These are phyloP conservation scores for Cremastobaeus sp. DNA, from an alignment of 2,888 invertebrate genomes.

Conservation along the genomic window DNA sequence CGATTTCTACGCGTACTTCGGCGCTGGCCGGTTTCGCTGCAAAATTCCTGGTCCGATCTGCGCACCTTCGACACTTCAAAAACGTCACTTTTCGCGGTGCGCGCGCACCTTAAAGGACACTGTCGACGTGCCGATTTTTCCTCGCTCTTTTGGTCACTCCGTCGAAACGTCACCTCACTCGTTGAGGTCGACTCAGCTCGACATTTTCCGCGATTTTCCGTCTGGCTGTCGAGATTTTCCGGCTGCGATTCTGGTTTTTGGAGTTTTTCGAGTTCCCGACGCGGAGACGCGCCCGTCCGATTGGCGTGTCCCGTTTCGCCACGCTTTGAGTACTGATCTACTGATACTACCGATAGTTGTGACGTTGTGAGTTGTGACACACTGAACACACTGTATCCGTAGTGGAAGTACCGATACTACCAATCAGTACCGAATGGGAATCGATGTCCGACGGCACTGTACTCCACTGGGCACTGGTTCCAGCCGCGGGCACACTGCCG, in stretches of 20 bases:
- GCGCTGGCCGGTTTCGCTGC: slow-evolving; percentile 24
- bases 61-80: slow-evolving; percentile 1
- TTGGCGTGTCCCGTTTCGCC: slow-evolving; percentile 48
- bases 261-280: neutral
- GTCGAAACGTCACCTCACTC: too few species aligned
- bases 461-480: too few species aligned
- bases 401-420: too few species aligned
- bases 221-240: neutral
- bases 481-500: too few species aligned
- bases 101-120: slow-evolving; percentile 28
- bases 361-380: slow-evolving; percentile 8
- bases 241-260: neutral
- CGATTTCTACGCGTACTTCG: neutral
- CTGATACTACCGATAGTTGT: neutral
- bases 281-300: slow-evolving; percentile 23
- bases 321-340: slow-evolving; percentile 43
- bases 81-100: slow-evolving; percentile 24
- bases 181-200: too few species aligned
- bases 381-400: slow-evolving; percentile 4
- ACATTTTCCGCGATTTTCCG: neutral
- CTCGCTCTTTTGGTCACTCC: too few species aligned
- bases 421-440: too few species aligned
- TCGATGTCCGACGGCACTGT: too few species aligned
- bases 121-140: too few species aligned
- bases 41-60: slow-evolving; percentile 29